Evolutionary conservation across 1,140 invertebrate species (phyloP).

Genomic region (Laupala kohalensis): DNA sequence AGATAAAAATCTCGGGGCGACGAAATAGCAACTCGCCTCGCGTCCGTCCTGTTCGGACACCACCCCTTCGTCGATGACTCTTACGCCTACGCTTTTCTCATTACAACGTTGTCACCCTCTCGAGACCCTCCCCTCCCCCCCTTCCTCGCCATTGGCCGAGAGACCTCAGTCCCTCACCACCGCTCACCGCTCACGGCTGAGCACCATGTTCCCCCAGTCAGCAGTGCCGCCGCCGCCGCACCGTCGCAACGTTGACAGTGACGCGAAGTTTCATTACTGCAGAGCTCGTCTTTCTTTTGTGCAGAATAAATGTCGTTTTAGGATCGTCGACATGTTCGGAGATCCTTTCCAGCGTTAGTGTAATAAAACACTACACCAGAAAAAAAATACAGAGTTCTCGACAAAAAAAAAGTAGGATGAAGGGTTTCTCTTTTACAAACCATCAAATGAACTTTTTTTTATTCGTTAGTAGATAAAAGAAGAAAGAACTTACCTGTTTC

Average conservation of each 20-base stretch:
- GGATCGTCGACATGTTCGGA: background rate
- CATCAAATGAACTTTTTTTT: background rate
- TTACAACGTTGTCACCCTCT: too few species aligned
- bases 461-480: background rate
- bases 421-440: background rate
- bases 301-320: background rate
- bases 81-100: too few species aligned
- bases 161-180: too few species aligned
- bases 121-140: too few species aligned
- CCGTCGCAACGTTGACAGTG: too few species aligned
- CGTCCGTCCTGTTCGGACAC: too few species aligned
- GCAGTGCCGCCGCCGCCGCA: too few species aligned
- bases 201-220: background rate
- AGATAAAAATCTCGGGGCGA: too few species aligned
- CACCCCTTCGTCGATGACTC: too few species aligned
- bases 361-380: background rate
- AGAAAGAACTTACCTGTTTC: background rate
- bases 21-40: too few species aligned
- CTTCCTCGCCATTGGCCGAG: too few species aligned
- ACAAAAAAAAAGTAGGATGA: background rate
- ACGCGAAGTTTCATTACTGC: background rate
- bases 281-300: background rate
- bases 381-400: background rate
- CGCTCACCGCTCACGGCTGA: background rate
- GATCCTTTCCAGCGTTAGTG: background rate